Percentiles rank a stretch among this genome's conserved stretches.
These are phyloP conservation scores for Arctia plantaginis DNA, from an alignment of 2,888 invertebrate genomes.

Conservation along the genomic window DNA sequence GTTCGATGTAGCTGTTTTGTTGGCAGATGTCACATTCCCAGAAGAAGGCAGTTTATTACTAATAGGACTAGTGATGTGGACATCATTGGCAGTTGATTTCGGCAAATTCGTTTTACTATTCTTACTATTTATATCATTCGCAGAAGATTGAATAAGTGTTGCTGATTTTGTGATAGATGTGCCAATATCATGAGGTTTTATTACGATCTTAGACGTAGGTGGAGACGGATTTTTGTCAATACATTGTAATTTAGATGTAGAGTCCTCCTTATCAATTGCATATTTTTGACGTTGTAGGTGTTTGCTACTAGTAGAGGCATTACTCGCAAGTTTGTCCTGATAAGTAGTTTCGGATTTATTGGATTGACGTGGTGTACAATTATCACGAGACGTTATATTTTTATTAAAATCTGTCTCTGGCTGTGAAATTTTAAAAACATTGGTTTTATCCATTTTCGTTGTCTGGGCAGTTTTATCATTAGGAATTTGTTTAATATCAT, in stretches of 20 bases:
- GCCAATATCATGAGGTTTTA: conserved; percentile 30
- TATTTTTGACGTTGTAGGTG: conserved; percentile 66
- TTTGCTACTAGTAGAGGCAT: conserved; percentile 48
- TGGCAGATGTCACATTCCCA: conserved; percentile 11
- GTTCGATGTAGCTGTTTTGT: conserved; percentile 23
- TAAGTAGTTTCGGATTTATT: conserved; percentile 21
- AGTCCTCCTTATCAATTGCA: conserved; percentile 47
- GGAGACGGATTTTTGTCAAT: conserved; percentile 20
- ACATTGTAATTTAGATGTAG: conserved; percentile 30
- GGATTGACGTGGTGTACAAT: not conserved
- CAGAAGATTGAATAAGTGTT: conserved; percentile 30
- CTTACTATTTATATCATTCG: conserved; percentile 32
- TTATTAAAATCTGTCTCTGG: conserved; percentile 25
- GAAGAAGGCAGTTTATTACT: conserved; percentile 9
- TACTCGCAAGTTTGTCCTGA: conserved; percentile 38
- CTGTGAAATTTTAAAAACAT: conserved; percentile 3
- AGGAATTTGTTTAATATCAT: conserved; percentile 14
- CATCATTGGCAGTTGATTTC: conserved; percentile 47
- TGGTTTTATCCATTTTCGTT: conserved; percentile 7
- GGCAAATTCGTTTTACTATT: conserved; percentile 40
- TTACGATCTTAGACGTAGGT: conserved; percentile 19
- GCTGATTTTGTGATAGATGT: conserved; percentile 17
- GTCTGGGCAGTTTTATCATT: not conserved
- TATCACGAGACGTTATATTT: conserved; percentile 21
- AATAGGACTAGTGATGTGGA: conserved; percentile 26